A percentile compares a stretch with the other conserved stretches of the same genome.
These are phyloP conservation scores for Hydropotes inermis DNA, from an alignment of 2,113 vertebrate genomes.

Conservation along the genomic window DNA sequence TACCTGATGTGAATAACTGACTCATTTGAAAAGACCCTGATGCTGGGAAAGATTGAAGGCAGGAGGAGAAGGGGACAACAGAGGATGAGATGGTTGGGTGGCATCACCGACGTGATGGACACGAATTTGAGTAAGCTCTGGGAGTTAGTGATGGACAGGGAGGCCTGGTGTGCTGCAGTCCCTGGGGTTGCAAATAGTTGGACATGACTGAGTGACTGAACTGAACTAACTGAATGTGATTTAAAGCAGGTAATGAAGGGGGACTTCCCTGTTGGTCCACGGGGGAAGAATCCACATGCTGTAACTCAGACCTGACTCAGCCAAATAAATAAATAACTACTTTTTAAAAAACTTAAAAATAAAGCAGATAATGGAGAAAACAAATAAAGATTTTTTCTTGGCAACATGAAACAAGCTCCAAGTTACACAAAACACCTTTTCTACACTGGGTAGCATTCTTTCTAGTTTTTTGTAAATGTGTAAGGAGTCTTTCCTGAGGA, in stretches of 20 bases:
- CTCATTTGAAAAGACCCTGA: not conserved
- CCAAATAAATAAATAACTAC: not conserved
- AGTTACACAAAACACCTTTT: not conserved
- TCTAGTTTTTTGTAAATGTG: not conserved
- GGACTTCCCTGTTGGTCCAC: not conserved
- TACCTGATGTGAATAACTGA: not conserved
- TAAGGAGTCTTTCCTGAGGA: not conserved
- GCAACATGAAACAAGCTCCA: not conserved
- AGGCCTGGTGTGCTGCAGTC: not conserved
- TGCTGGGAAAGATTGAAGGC: not conserved
- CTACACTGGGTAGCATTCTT: fast-evolving
- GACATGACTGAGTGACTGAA: not conserved
- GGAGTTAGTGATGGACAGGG: not conserved
- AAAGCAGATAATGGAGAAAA: not conserved
- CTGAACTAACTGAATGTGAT: not conserved
- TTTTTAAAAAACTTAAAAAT: not conserved
- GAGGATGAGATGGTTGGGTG: not conserved
- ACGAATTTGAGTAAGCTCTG: not conserved
- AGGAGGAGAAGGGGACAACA: not conserved
- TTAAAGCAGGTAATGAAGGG: not conserved
- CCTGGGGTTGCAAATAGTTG: not conserved
- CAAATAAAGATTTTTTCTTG: not conserved
- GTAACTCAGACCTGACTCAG: not conserved
- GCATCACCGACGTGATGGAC: not conserved
- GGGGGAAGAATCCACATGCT: not conserved